Evolutionary conservation across 1,140 invertebrate genomes (phyloP).

Genomic region (Meteorus sp.): DNA sequence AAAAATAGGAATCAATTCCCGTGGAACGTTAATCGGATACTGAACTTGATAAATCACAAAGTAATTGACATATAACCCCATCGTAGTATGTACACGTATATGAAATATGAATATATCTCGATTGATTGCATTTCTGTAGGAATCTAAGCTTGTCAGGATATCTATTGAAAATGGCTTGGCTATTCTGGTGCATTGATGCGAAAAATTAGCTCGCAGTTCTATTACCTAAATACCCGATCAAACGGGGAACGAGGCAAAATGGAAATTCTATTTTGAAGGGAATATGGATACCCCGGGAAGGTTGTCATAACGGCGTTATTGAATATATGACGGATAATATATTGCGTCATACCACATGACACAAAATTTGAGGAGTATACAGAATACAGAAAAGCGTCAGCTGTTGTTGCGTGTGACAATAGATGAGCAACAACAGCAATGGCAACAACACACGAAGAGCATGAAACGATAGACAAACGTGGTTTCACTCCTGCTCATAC

Average conservation of each 20-base stretch:
- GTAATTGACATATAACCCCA: conserved; percentile 7
- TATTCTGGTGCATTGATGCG: conserved; percentile 6
- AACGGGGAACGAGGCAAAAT: too few relatives aligned
- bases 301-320: too few relatives aligned
- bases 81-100: too few relatives aligned
- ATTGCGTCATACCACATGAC: conserved; percentile 6
- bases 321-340: not conserved
- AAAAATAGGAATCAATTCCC: not conserved
- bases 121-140: not conserved
- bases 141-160: not conserved
- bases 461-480: not conserved
- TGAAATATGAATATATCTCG: conserved; percentile 10
- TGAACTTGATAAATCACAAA: conserved; percentile 9
- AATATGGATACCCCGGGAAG: too few relatives aligned
- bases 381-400: conserved; percentile 3
- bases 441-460: not conserved
- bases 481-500: not conserved
- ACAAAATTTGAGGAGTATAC: conserved; percentile 8
- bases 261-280: too few relatives aligned
- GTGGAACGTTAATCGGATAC: conserved; percentile 19
- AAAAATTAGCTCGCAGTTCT: conserved; percentile 15
- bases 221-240: too few relatives aligned
- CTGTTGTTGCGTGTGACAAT: not conserved
- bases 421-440: conserved; percentile 12
- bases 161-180: conserved; percentile 1